phyloP scores from a whole-genome alignment of 2,888 invertebrate species.

The Pollenia amentaria region DNA sequence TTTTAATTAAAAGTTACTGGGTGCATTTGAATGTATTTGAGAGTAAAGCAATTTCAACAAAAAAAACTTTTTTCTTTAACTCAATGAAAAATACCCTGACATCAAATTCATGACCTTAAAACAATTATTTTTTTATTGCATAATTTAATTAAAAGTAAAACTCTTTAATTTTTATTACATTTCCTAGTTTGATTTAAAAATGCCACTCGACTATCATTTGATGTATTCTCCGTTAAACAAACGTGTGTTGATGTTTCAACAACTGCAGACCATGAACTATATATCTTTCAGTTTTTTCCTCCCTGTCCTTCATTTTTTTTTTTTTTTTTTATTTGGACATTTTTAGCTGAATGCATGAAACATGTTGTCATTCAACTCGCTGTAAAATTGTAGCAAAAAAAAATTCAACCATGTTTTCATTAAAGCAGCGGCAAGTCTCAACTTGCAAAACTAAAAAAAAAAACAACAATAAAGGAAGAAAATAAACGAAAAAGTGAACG shows the following conservation, averaged over 20 bases:
- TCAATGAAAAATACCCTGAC: neutral
- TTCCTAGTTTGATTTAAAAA: slow-evolving; percentile 37
- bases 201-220: slow-evolving; percentile 41
- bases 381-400: slow-evolving; percentile 22
- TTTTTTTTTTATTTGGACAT: neutral
- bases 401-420: slow-evolving; percentile 48
- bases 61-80: neutral
- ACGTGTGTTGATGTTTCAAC: slow-evolving; percentile 30
- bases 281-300: slow-evolving; percentile 39
- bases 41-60: neutral
- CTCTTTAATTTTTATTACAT: slow-evolving; percentile 32
- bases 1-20: too few relatives aligned
- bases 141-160: neutral
- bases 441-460: slow-evolving; percentile 27
- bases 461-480: slow-evolving; percentile 31
- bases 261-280: slow-evolving; percentile 39
- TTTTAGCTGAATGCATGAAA: slow-evolving; percentile 47
- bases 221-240: slow-evolving; percentile 34
- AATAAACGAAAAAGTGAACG: slow-evolving; percentile 35
- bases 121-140: slow-evolving; percentile 17
- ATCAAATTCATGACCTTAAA: slow-evolving; percentile 8
- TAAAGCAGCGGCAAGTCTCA: slow-evolving; percentile 61
- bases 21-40: too few relatives aligned
- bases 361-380: slow-evolving; percentile 61
- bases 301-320: neutral